These are phyloP conservation scores for Bradynema listronoti DNA, from an alignment of 1,140 invertebrate genomes.

Conservation along the genomic window DNA sequence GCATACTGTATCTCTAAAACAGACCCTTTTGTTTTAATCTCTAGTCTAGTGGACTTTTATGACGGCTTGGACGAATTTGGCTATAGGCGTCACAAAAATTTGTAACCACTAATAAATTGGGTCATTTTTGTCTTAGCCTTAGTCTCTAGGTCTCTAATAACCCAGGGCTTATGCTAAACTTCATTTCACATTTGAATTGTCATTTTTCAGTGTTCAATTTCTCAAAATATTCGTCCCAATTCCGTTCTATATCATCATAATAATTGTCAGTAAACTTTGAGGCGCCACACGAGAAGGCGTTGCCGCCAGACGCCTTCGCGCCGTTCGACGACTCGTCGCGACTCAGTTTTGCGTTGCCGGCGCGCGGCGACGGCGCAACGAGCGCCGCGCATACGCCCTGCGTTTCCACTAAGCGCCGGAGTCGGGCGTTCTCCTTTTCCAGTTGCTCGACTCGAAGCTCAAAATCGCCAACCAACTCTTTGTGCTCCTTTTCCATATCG, in stretches of 20 bases:
- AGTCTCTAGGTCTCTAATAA: too few species aligned
- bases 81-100: too few species aligned
- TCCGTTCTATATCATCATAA: not conserved
- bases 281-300: not conserved
- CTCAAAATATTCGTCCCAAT: too few species aligned
- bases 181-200: too few species aligned
- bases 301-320: not conserved
- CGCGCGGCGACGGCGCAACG: not conserved
- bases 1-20: too few species aligned
- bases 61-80: too few species aligned
- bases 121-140: too few species aligned
- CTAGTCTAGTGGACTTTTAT: too few species aligned
- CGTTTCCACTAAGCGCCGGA: not conserved
- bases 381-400: not conserved
- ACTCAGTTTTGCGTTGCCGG: not conserved
- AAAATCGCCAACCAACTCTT: constrained; percentile 21
- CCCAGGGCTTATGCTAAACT: too few species aligned
- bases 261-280: not conserved
- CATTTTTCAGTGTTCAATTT: too few species aligned
- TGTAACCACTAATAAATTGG: too few species aligned
- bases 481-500: constrained; percentile 36
- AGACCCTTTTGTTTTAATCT: too few species aligned
- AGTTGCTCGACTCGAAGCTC: constrained; percentile 23
- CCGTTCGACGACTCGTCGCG: not conserved
- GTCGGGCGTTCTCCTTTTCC: constrained; percentile 26